Evolutionary conservation across 92 coral and sea anemone species (phyloP), one percentile per base, ranked within the genome.

Genomic region (Epizoanthus stellaris): DNA sequence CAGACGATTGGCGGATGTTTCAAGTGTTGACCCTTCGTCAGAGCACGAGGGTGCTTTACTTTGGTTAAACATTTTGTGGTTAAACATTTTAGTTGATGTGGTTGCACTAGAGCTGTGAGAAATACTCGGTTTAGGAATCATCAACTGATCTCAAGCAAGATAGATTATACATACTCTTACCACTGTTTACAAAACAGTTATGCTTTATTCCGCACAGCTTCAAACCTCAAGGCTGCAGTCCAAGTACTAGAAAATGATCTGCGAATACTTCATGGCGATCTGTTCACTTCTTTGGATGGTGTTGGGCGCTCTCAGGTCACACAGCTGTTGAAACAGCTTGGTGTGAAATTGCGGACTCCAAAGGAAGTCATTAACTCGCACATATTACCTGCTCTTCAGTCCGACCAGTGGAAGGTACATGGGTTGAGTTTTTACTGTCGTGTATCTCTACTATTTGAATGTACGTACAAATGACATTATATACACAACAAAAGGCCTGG

Each of bases 291-390:
- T 12, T 80, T 95, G 76, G 98, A 88, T 62, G 91, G 86, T 59
- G 87, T 95, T 56, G 95, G 92, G 16, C 96, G 93, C 36, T 89
- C 94, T 70, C 95, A 93, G 85, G 95, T 95, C 13, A 88, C 88
- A 61, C 89, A 93, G 57, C 85, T 95, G 42, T 88, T 95, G 38
- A 77, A 88, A 17, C 90, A 88, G 38, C 88, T 95, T 34, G 97
- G 96, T n/a, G 97, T 95, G 53, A 95, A 88, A 68, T 85, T 83
- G n/a, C 91, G 93, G 89, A 77, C 93, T 36, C 86, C 98, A 25
- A 89, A 85, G 85, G 98, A 95, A 43, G 88, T 95, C 47, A 86
- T 95, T 43, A 82, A 93, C 85, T 87, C 89, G 45, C 98, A 93
- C 73, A 91, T 95, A 38, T 74, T 95, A 17, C 98, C 95, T 3